These are phyloP conservation scores for Zygaena filipendulae DNA, from an alignment of 2,888 invertebrate genomes.

Conservation along the genomic window DNA sequence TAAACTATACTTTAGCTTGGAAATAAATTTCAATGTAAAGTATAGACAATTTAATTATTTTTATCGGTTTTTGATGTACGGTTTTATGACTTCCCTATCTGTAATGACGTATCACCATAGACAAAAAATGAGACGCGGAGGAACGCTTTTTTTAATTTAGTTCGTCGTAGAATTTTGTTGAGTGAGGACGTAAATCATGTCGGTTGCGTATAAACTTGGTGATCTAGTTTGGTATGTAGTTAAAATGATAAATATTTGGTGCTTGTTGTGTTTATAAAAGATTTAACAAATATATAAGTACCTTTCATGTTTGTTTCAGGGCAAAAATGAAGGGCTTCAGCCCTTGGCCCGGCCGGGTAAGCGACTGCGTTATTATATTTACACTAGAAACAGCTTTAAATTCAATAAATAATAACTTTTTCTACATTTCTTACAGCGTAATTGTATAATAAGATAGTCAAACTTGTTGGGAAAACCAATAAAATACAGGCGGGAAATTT, in stretches of 20 bases:
- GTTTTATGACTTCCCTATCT: slow-evolving; percentile 12
- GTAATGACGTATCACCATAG: slow-evolving; percentile 32
- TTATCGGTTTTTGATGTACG: too few species aligned
- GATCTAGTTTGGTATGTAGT: slow-evolving; percentile 65
- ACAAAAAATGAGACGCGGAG: slow-evolving; percentile 25
- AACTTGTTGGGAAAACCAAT: slow-evolving; percentile 12
- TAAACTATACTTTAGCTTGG: too few species aligned
- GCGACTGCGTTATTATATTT: slow-evolving; percentile 52
- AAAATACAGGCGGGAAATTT: slow-evolving; percentile 36
- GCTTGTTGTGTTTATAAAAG: slow-evolving; percentile 38
- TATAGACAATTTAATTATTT: too few species aligned
- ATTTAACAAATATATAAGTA: slow-evolving; percentile 17
- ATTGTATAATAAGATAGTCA: too few species aligned
- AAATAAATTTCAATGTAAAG: too few species aligned
- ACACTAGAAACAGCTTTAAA: slow-evolving; percentile 6
- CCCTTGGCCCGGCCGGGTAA: slow-evolving; percentile 97
- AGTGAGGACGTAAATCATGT: slow-evolving; percentile 39
- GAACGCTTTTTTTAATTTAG: too few species aligned
- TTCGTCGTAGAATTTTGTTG: slow-evolving; percentile 50
- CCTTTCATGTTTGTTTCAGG: slow-evolving; percentile 72
- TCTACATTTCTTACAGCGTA: too few species aligned
- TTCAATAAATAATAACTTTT: too few species aligned
- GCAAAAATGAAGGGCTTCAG: slow-evolving; percentile 98
- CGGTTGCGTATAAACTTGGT: slow-evolving; percentile 59
- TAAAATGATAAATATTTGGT: slow-evolving; percentile 20